These are phyloP conservation scores for Gobionotothen gibberifrons DNA, from an alignment of 2,797 vertebrate species.

Conservation along the genomic window DNA sequence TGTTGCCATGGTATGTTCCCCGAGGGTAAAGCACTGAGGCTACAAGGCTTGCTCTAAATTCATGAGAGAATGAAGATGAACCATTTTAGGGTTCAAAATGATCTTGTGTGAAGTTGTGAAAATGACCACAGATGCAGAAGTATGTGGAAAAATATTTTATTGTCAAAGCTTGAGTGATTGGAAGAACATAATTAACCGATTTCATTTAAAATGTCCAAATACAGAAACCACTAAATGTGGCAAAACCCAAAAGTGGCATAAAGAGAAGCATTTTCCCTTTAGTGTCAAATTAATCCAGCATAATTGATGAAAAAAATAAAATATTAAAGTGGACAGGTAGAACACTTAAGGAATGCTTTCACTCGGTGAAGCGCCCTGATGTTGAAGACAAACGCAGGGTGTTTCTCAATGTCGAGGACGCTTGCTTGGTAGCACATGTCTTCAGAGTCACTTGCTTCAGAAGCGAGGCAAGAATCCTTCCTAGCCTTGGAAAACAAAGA, in stretches of 20 bases:
- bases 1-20: neutral
- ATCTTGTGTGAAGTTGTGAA: neutral
- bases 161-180: slow-evolving; percentile 60
- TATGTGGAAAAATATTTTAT: slow-evolving; percentile 67
- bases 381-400: slow-evolving; percentile 42
- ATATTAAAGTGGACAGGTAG: slow-evolving; percentile 49
- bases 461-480: too few relatives aligned
- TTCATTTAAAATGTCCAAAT: slow-evolving; percentile 36
- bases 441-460: too few relatives aligned
- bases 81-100: neutral
- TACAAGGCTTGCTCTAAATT: neutral
- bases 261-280: slow-evolving; percentile 42
- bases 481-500: too few relatives aligned
- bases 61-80: neutral
- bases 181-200: slow-evolving; percentile 52
- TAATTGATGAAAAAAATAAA: slow-evolving; percentile 35
- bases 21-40: neutral
- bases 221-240: slow-evolving; percentile 42
- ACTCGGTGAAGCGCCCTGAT: slow-evolving; percentile 33
- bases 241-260: slow-evolving; percentile 17
- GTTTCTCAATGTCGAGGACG: too few relatives aligned
- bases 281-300: slow-evolving; percentile 29
- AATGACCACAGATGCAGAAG: slow-evolving; percentile 15
- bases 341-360: slow-evolving; percentile 42
- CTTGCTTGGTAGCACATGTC: too few relatives aligned